Conservation (phyloP, 2,797 vertebrate species). For the Lepus townsendii region DNA sequence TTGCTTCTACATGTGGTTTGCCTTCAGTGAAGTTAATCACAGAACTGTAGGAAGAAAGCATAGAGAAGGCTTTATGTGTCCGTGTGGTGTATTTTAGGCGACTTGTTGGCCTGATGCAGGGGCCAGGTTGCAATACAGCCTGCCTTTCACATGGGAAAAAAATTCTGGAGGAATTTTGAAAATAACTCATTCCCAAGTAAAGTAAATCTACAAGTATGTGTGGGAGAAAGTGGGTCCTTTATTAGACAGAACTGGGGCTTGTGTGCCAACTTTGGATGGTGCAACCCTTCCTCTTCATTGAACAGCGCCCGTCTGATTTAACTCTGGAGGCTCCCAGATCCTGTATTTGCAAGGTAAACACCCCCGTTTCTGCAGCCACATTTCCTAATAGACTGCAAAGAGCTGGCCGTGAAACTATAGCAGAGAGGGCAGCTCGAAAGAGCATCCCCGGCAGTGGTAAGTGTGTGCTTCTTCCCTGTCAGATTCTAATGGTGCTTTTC, state of each 20-base stretch:
- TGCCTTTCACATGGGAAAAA: not conserved
- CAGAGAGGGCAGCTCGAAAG: not conserved
- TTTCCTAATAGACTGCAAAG: constrained; percentile 39
- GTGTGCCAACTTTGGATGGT: not conserved
- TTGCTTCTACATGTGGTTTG: constrained; percentile 26
- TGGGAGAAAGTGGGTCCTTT: not conserved
- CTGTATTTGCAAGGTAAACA: not conserved
- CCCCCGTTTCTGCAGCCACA: not conserved
- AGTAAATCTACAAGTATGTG: not conserved
- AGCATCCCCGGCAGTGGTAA: not conserved
- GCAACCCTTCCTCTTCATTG: not conserved
- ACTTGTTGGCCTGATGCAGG: not conserved
- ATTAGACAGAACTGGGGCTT: constrained; percentile 15
- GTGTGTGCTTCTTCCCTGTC: not conserved
- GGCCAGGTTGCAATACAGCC: not conserved
- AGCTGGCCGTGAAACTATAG: not conserved
- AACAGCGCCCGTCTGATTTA: constrained; percentile 12
- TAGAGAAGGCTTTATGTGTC: not conserved
- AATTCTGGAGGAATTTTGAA: not conserved
- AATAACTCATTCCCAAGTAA: constrained; percentile 6
- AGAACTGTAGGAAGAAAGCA: constrained; percentile 1
- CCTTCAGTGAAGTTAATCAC: constrained; percentile 40
- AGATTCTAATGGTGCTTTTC: constrained; percentile 14
- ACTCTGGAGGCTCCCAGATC: not conserved
- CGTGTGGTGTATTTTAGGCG: not conserved